Percentiles rank a stretch among this genome's conserved stretches.
Conservation (phyloP, 2,797 vertebrate species). For the Sebastes reedi region DNA sequence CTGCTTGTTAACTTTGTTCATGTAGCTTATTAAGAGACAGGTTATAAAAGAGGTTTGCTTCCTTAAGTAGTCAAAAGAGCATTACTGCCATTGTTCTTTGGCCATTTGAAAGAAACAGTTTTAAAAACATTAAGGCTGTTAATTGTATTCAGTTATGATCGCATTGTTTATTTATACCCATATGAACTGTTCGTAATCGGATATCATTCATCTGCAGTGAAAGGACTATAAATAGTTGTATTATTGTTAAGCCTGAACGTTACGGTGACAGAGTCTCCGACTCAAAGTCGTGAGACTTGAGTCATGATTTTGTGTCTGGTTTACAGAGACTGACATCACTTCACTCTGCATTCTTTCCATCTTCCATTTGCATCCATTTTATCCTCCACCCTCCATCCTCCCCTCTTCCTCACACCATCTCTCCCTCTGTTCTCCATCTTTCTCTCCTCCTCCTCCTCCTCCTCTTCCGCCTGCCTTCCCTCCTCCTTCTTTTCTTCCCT, state of each 20-base stretch:
- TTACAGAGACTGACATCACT: neutral
- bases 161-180: neutral
- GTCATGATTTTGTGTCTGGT: neutral
- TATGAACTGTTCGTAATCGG: neutral
- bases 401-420: slow-evolving; percentile 18
- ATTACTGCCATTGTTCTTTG: neutral
- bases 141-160: neutral
- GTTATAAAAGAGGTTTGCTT: neutral
- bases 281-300: neutral
- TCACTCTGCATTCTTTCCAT: slow-evolving; percentile 27
- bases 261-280: neutral
- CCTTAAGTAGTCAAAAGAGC: neutral
- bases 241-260: neutral
- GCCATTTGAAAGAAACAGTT: neutral
- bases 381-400: neutral
- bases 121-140: neutral
- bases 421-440: slow-evolving; percentile 13
- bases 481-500: slow-evolving; percentile 45
- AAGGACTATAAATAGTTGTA: neutral
- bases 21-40: neutral
- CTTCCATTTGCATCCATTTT: neutral
- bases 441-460: slow-evolving; percentile 2
- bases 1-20: neutral
- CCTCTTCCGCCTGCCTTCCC: slow-evolving; percentile 44
- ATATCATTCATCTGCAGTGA: neutral